These are phyloP conservation scores for Trachymyrmex cornetzi DNA, from an alignment of 1,140 invertebrate species.

Conservation along the genomic window DNA sequence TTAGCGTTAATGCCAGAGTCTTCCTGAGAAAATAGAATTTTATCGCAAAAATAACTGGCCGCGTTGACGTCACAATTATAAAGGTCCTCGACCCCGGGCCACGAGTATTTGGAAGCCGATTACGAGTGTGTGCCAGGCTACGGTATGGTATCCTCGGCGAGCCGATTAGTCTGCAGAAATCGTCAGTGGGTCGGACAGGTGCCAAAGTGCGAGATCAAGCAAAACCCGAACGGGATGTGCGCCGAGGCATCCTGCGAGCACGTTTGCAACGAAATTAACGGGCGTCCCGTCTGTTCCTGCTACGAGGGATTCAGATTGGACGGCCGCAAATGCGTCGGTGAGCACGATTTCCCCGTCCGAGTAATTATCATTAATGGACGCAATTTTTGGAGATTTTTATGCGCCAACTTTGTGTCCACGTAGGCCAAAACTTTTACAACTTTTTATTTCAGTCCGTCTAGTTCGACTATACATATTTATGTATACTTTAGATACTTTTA, in stretches of 20 bases:
- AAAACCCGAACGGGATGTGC: conserved; percentile 78
- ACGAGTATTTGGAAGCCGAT: conserved; percentile 85
- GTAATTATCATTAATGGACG: conserved; percentile 24
- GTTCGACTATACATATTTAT: neutral
- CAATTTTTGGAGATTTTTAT: neutral
- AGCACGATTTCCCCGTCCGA: conserved; percentile 24
- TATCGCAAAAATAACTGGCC: conserved; percentile 36
- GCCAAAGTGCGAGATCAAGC: conserved; percentile 81
- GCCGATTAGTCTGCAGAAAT: conserved; percentile 82
- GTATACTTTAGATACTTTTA: neutral
- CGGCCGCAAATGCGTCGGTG: conserved; percentile 83
- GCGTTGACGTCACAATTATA: neutral
- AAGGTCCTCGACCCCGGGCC: conserved; percentile 83
- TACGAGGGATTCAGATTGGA: conserved; percentile 84
- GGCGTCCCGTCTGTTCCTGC: conserved; percentile 85
- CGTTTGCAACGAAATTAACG: conserved; percentile 85
- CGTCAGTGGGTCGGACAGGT: conserved; percentile 83
- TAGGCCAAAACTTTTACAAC: neutral
- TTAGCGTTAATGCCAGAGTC: neutral
- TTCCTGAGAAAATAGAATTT: conserved; percentile 13
- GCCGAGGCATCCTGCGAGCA: conserved; percentile 84
- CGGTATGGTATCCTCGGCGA: conserved; percentile 77
- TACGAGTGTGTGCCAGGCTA: conserved; percentile 84
- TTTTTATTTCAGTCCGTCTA: neutral
- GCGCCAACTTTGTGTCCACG: neutral